These are phyloP conservation scores for Macrostomum lignano DNA, from an alignment of 1,140 invertebrate genomes.

Conservation along the genomic window DNA sequence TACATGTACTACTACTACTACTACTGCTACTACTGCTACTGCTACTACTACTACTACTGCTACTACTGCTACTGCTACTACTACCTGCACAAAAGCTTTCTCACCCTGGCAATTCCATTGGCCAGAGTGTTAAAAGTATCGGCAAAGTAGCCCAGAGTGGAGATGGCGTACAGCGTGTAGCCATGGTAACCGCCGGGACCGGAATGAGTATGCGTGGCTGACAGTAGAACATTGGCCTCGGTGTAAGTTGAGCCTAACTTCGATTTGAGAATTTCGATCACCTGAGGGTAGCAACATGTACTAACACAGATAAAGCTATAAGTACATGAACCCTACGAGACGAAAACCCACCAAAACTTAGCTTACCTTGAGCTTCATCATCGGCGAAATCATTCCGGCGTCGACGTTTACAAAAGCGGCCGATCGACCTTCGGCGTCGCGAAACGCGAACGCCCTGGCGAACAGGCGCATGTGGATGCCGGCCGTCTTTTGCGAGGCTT, in stretches of 20 bases:
- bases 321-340: too few relatives aligned
- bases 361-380: conserved; percentile 40
- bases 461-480: conserved; percentile 62
- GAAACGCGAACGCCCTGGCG: conserved; percentile 50
- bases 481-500: conserved; percentile 43
- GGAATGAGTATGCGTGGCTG: conserved; percentile 59
- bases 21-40: too few relatives aligned
- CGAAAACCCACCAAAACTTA: too few relatives aligned
- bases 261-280: conserved; percentile 37
- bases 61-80: too few relatives aligned
- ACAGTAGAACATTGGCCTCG: conserved; percentile 49
- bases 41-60: too few relatives aligned
- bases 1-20: too few relatives aligned
- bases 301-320: background rate
- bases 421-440: too few relatives aligned
- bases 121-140: conserved; percentile 48
- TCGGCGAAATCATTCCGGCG: conserved; percentile 50
- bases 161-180: conserved; percentile 54
- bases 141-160: conserved; percentile 48
- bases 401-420: conserved; percentile 58
- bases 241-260: conserved; percentile 41
- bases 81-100: too few relatives aligned
- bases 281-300: conserved; percentile 28
- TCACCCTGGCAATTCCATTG: conserved; percentile 19
- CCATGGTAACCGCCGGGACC: conserved; percentile 56